These are phyloP conservation scores for Amphipyra tragopoginis DNA, from an alignment of 2,888 invertebrate genomes.

Conservation along the genomic window DNA sequence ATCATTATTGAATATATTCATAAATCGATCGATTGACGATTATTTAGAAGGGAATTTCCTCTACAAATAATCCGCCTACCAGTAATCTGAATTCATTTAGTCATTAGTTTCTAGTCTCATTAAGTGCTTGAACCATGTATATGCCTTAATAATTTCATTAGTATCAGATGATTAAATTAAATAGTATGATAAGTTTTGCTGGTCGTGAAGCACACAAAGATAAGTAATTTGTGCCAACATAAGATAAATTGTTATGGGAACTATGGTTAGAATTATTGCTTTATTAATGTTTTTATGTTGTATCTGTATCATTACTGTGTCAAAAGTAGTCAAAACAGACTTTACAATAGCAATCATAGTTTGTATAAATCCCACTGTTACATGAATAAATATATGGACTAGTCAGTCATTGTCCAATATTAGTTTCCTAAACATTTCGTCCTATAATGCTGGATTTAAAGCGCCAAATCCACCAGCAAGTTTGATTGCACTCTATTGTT, in stretches of 20 bases:
- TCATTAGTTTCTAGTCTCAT: constrained; percentile 61
- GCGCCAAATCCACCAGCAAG: no score
- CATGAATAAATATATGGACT: constrained; percentile 41
- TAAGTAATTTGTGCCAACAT: constrained; percentile 44
- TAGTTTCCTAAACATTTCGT: constrained; percentile 34
- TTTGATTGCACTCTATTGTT: no score
- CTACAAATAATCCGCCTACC: constrained; percentile 19
- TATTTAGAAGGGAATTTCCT: constrained; percentile 23
- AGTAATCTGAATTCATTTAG: constrained; percentile 52
- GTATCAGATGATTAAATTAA: constrained; percentile 30
- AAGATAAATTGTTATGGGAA: constrained; percentile 42
- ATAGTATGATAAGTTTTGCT: constrained; percentile 33
- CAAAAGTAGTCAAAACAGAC: constrained; percentile 32
- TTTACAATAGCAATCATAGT: constrained; percentile 33
- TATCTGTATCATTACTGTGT: constrained; percentile 33
- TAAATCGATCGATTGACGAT: constrained; percentile 15
- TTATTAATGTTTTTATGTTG: constrained; percentile 41
- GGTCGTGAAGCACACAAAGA: constrained; percentile 25
- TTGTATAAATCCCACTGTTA: constrained; percentile 30
- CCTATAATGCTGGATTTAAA: constrained; percentile 16
- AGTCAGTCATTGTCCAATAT: constrained; percentile 53
- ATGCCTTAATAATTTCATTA: constrained; percentile 42
- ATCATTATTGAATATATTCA: constrained; percentile 11
- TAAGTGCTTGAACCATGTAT: constrained; percentile 48
- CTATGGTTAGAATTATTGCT: constrained; percentile 47